These are phyloP conservation scores for Syrrhaptes paradoxus DNA, from an alignment of 2,113 vertebrate genomes.

Conservation along the genomic window DNA sequence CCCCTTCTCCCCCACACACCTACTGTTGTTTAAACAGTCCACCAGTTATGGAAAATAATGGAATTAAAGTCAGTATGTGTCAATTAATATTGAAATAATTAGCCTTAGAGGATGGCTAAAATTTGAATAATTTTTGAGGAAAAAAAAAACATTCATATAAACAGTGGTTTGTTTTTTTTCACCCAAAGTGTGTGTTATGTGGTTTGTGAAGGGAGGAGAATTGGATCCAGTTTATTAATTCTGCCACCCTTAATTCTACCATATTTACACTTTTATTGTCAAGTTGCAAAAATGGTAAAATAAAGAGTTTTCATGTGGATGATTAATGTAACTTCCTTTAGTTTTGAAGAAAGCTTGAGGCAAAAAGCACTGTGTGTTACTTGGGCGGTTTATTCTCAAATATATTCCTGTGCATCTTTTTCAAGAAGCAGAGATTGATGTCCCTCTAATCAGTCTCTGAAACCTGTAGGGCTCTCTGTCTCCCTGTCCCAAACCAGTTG, in stretches of 20 bases:
- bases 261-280: neutral
- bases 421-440: rapidly evolving
- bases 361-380: neutral
- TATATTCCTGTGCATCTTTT: neutral
- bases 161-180: neutral
- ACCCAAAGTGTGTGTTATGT: neutral
- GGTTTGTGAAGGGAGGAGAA: neutral
- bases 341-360: neutral
- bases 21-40: neutral
- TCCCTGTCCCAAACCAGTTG: neutral
- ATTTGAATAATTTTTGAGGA: neutral
- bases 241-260: neutral
- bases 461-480: neutral
- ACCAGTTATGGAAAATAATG: neutral
- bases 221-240: neutral
- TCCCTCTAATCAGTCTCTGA: neutral
- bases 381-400: neutral
- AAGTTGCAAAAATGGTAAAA: neutral
- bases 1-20: rapidly evolving
- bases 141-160: neutral
- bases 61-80: neutral
- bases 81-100: neutral
- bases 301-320: neutral
- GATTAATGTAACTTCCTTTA: neutral
- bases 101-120: neutral